These are phyloP conservation scores for Lithophane ornitopus DNA, from an alignment of 2,888 invertebrate species.

Conservation along the genomic window DNA sequence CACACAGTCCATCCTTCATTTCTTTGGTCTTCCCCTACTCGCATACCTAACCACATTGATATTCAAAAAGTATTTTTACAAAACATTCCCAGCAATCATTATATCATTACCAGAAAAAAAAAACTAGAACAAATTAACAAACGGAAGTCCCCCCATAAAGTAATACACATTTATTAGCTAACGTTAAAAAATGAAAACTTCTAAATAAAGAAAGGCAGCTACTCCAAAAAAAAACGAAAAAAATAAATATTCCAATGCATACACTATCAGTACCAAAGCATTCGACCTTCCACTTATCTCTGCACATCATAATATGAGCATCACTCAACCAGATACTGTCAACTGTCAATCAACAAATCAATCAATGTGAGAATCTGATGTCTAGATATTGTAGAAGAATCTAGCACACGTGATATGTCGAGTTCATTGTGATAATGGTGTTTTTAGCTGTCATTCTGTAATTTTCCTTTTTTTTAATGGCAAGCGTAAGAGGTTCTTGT, in stretches of 20 bases:
- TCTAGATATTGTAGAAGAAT: conserved; percentile 55
- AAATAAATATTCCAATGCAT: conserved; percentile 26
- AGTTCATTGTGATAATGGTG: conserved; percentile 23
- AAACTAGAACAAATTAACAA: too few relatives aligned
- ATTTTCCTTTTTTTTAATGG: conserved; percentile 8
- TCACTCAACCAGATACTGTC: conserved; percentile 64
- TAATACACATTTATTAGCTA: too few relatives aligned
- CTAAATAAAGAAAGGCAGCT: not conserved
- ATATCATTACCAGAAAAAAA: not conserved
- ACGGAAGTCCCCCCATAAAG: not conserved
- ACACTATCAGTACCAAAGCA: conserved; percentile 27
- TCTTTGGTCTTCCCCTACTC: not conserved
- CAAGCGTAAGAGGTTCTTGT: not conserved
- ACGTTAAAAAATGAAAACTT: not conserved
- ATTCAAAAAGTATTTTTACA: not conserved
- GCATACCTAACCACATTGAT: not conserved
- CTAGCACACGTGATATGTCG: conserved; percentile 29
- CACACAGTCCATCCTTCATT: not conserved
- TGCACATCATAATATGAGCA: conserved; percentile 31
- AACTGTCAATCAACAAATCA: conserved; percentile 67
- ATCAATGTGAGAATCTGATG: conserved; percentile 63
- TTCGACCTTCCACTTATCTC: conserved; percentile 53
- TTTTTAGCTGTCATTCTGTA: not conserved
- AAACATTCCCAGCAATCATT: not conserved
- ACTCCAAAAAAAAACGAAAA: not conserved